Evolutionary conservation across 2,113 vertebrate species (phyloP), one percentile per base, ranked within the genome.

Genomic region (Megaceryle maxima): DNA sequence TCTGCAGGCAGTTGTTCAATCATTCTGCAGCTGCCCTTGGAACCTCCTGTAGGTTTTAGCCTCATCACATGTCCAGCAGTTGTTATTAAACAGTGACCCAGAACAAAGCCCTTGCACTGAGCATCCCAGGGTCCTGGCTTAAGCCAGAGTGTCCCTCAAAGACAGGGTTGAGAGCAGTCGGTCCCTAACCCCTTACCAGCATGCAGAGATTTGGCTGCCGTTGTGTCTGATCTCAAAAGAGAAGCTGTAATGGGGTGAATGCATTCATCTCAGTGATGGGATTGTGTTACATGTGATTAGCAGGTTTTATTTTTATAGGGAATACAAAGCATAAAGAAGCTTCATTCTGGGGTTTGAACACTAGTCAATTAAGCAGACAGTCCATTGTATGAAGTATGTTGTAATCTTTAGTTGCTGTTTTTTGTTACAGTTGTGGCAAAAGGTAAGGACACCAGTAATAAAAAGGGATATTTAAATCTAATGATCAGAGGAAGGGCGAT

Each of bases 101-200:
- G 93, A 90, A 88, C 87, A 97, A 95, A 94, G 44, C 28, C 75
- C 82, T 90, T 88, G 82, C 83, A 41, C 93, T 88, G 90, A 90
- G 83, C 82, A 77, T 64, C 87, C 67, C 68, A 6, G 84, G 91
- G 57, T 73, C 53, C 60, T 79, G 83, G 69, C 57, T 87, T 84
- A 68, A 95, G 39, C 13, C 39, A 48, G 48, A 82, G 43, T 24
- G 79, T 73, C 62, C 74, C 78, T 85, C 84, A 89, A 84, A 96
- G 83, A 26, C 56, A 67, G 76, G 60, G 37, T 0, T 86, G 68
- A 46, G 79, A 76, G 55, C 55, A 69, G 75, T 16, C 2, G 2
- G 69, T 92, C 51, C 83, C 69, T 77, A 43, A 78, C 39, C 41
- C 37, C 1, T 81, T 70, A 46, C 80, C 43, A 51, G 24, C 89